These are phyloP conservation scores for Anagrus nilaparvatae DNA, from an alignment of 1,140 invertebrate genomes.

Conservation along the genomic window DNA sequence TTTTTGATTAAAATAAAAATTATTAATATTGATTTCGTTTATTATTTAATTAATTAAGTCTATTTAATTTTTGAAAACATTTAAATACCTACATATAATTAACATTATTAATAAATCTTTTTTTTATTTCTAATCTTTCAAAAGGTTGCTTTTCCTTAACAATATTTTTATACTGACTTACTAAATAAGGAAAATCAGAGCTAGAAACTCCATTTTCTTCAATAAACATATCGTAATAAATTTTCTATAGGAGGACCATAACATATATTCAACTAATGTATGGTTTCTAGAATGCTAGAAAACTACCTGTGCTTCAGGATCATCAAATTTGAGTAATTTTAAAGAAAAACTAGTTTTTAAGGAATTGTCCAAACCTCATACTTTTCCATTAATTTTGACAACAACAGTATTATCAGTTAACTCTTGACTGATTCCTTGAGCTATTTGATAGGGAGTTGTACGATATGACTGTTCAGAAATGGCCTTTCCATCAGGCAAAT, in stretches of 20 bases:
- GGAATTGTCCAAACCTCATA: conserved; percentile 97
- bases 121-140: conserved; percentile 91
- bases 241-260: conserved; percentile 97
- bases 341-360: conserved; percentile 77
- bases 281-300: conserved; percentile 99
- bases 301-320: conserved; percentile 88
- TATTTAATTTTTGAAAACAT: too few relatives aligned
- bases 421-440: conserved; percentile 86
- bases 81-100: too few relatives aligned
- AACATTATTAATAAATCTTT: conserved; percentile 97
- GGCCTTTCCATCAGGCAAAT: conserved; percentile 81
- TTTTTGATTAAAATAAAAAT: too few relatives aligned
- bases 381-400: conserved; percentile 83
- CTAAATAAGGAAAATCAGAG: conserved; percentile 77
- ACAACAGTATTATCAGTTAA: conserved; percentile 90
- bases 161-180: conserved; percentile 78
- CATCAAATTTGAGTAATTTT: conserved; percentile 88
- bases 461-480: conserved; percentile 81
- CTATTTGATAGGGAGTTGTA: conserved; percentile 89
- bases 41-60: too few relatives aligned
- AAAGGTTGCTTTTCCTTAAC: conserved; percentile 94
- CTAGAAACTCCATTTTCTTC: conserved; percentile 73
- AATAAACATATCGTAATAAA: conserved; percentile 94
- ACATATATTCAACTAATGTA: conserved; percentile 91
- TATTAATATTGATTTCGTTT: too few relatives aligned